Base-by-base conservation (phyloP, 2,797 vertebrate genomes). In the Choloepus didactylus region DNA sequence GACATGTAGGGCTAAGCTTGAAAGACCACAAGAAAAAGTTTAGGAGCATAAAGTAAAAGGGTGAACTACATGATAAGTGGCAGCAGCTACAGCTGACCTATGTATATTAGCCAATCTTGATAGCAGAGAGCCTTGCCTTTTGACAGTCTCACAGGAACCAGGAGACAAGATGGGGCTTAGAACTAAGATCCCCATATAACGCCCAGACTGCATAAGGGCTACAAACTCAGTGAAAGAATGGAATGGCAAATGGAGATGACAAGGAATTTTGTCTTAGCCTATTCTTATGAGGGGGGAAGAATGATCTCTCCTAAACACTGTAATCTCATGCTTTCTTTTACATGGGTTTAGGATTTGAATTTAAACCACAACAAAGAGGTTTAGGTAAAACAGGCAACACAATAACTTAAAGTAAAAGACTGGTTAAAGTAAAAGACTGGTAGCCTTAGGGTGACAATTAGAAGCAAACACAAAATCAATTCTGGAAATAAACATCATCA, bases 401-500 rank as follows among this genome's bases (percentile, higher is more conserved):
- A 7, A 60, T 82, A 76, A 90, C 29, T 54, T 69, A 83, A 90
- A 84, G 10, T 27, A 38, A n/a, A 35, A 35, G 35, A 35, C 35
- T 35, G 35, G 35, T 54, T 69, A 83, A 87, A 84, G 8, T 27
- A 38, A n/a, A 73, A 96, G 19, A 82, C 5, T 87, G 4, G 5
- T 70, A 70, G 27, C 41, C 9, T n/a, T 31, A 80, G 29, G 27
- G 15, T 7, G 14, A 44, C 31, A 35, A 6, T 69, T 31, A 82
- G 5, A 93, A 79, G 69, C 25, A 66, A 54, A 67, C 27, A 16
- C 19, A 35, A 35, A 41, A 56, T 72, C 3, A 8, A 16, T 38
- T 90, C 54, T 56, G 35, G 27, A 67, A 56, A 90, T 76, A 95
- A 90, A 82, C 51, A 16, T 89, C 64, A 54, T 70, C 75, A 69